Percentiles rank a stretch among this genome's conserved stretches.
These are phyloP conservation scores for Micropoecilia bifurca DNA, from an alignment of 2,797 vertebrate species.

Conservation along the genomic window DNA sequence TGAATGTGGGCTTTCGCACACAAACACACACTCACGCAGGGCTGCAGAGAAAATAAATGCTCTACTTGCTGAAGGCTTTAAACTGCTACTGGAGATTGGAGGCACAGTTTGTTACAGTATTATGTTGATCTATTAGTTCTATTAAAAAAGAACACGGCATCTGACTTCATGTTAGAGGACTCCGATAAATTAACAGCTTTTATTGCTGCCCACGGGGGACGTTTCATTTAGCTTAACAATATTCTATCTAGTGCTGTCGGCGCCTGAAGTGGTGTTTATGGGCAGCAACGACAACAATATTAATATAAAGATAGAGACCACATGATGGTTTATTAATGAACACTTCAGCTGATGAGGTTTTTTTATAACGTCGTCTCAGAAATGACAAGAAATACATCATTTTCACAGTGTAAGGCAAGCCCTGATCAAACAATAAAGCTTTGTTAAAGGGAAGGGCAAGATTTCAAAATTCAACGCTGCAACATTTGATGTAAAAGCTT, in stretches of 20 bases:
- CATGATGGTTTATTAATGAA: not conserved
- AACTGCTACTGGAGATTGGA: slow-evolving; percentile 28
- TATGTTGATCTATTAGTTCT: slow-evolving; percentile 32
- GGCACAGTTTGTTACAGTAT: slow-evolving; percentile 27
- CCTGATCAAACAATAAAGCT: not conserved
- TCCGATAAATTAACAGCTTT: slow-evolving; percentile 9
- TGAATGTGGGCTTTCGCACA: slow-evolving; percentile 9
- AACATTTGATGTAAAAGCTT: not conserved
- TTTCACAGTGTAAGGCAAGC: not conserved
- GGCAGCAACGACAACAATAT: slow-evolving; percentile 6
- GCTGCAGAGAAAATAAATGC: slow-evolving; percentile 17
- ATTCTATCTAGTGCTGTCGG: slow-evolving; percentile 1
- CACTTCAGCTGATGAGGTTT: not conserved
- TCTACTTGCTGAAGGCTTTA: slow-evolving; percentile 13
- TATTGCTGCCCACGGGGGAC: slow-evolving; percentile 5
- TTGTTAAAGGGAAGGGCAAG: not conserved
- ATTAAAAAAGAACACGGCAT: slow-evolving; percentile 22
- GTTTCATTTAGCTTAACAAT: slow-evolving; percentile 22
- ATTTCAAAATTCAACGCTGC: not conserved
- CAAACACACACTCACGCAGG: slow-evolving; percentile 3
- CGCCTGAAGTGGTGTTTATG: not conserved
- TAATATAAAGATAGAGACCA: slow-evolving; percentile 3
- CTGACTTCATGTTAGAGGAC: slow-evolving; percentile 11
- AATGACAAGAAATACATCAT: not conserved
- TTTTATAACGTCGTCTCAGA: not conserved